A percentile compares a stretch with the other conserved stretches of the same genome.
Evolutionary conservation across 2,113 vertebrate genomes (phyloP).

Genomic region (Bombycilla garrulus): DNA sequence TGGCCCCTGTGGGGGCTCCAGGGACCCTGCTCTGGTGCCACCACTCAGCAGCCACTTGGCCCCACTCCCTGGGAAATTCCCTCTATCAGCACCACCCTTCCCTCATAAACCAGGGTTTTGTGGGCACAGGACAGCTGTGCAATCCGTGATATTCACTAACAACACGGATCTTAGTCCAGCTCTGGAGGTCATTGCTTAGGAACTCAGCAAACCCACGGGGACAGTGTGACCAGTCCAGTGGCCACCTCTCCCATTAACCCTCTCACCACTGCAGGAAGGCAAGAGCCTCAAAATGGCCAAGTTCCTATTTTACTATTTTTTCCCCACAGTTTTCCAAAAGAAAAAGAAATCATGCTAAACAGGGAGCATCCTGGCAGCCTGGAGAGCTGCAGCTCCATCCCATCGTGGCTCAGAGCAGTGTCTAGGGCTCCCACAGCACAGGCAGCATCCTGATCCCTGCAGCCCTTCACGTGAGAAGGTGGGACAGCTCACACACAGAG

Average conservation of each 20-base stretch:
- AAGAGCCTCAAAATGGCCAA: neutral
- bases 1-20: neutral
- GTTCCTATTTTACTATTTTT: neutral
- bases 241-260: neutral
- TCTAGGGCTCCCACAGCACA: neutral
- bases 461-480: accelerated
- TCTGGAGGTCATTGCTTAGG: neutral
- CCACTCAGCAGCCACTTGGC: accelerated
- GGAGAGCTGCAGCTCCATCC: neutral
- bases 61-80: neutral
- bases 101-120: neutral
- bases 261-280: neutral
- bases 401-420: accelerated
- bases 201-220: neutral
- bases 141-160: neutral
- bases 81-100: accelerated
- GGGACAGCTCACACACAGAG: neutral
- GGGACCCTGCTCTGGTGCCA: neutral
- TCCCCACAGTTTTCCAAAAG: neutral
- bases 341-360: neutral
- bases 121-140: accelerated
- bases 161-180: accelerated
- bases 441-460: neutral
- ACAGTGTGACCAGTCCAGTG: neutral
- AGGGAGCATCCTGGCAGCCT: neutral